Conservation (phyloP, 1,140 invertebrate species). For the Trichonephila inaurata region DNA sequence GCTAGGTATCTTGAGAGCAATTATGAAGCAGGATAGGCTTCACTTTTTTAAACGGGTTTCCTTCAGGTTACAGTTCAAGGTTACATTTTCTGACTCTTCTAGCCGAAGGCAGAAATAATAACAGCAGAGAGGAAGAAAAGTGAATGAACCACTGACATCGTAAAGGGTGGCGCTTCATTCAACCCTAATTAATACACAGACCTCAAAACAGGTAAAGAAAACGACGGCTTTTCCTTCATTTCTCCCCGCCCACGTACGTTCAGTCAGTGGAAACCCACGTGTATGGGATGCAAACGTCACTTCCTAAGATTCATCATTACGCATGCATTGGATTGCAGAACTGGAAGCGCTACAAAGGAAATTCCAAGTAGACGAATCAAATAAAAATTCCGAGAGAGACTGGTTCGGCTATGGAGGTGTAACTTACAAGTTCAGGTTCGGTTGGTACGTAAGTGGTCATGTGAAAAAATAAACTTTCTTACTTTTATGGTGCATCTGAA, state of each 20-base stretch:
- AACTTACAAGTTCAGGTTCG: too few relatives aligned
- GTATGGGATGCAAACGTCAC: not conserved
- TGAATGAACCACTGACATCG: constrained; percentile 73
- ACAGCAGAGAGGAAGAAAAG: not conserved
- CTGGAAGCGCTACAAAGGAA: too few relatives aligned
- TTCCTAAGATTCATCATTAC: constrained; percentile 3
- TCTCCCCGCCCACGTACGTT: constrained; percentile 11
- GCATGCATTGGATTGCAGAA: not conserved
- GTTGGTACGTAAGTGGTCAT: too few relatives aligned
- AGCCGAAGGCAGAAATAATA: constrained; percentile 33
- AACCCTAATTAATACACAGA: constrained; percentile 61
- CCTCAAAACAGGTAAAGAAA: constrained; percentile 43
- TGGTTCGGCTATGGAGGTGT: too few relatives aligned
- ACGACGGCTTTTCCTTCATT: not conserved
- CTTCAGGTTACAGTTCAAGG: constrained; percentile 65
- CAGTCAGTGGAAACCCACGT: not conserved
- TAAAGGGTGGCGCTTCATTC: constrained; percentile 54
- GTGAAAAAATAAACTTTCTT: too few relatives aligned
- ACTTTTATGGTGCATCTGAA: too few relatives aligned
- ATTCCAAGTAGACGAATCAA: too few relatives aligned
- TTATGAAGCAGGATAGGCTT: constrained; percentile 32
- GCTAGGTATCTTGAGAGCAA: not conserved
- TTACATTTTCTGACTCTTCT: constrained; percentile 39
- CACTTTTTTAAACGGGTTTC: constrained; percentile 46
- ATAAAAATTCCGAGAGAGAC: too few relatives aligned